Conservation (phyloP, 2,113 vertebrate species). For the Neotoma lepida region DNA sequence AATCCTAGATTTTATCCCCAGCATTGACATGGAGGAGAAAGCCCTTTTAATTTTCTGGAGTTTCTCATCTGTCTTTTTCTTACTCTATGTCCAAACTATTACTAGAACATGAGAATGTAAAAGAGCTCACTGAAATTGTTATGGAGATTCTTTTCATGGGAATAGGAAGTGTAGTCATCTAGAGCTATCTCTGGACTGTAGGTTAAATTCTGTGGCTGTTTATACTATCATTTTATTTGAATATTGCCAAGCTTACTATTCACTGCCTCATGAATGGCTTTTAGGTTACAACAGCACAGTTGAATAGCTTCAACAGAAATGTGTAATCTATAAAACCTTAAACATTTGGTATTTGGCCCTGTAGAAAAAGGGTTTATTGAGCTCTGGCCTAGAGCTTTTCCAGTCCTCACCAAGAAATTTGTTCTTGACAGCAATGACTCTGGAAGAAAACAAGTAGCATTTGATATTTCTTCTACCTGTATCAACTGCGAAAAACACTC, state of each 20-base stretch:
- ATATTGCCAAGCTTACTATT: neutral
- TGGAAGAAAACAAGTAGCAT: neutral
- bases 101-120: neutral
- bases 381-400: neutral
- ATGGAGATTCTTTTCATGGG: neutral
- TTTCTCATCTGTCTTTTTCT: slow-evolving; percentile 45
- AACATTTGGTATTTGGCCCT: neutral
- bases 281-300: neutral
- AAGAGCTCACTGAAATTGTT: neutral
- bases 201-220: neutral
- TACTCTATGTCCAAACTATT: neutral
- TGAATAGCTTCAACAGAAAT: neutral
- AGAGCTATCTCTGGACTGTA: neutral
- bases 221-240: neutral
- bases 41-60: slow-evolving; percentile 20
- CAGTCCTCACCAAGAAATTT: neutral
- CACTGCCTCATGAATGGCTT: neutral
- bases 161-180: neutral
- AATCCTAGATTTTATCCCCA: no score
- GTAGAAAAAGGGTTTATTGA: neutral
- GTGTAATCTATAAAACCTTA: neutral
- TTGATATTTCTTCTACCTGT: neutral
- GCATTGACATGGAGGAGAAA: neutral
- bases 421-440: neutral
- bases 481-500: slow-evolving; percentile 1